These are phyloP conservation scores for Malthinus seriepunctatus DNA, from an alignment of 2,888 invertebrate genomes.

Conservation along the genomic window DNA sequence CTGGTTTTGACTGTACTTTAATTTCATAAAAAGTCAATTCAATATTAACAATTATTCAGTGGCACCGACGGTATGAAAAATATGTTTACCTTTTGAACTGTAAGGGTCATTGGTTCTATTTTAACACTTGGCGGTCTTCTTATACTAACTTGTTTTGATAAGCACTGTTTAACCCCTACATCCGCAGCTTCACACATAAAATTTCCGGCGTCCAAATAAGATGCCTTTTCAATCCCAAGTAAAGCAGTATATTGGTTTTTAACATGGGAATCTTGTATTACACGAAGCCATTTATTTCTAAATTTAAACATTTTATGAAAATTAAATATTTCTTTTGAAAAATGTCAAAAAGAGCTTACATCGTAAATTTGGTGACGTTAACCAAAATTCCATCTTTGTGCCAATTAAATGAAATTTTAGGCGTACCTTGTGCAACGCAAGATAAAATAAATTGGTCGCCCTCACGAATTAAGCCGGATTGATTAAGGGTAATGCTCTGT, in stretches of 20 bases:
- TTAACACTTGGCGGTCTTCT: slow-evolving; percentile 67
- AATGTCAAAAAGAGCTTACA: slow-evolving; percentile 56
- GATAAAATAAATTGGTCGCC: slow-evolving; percentile 77
- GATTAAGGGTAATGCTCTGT: slow-evolving; percentile 60
- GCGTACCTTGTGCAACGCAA: slow-evolving; percentile 77
- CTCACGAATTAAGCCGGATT: slow-evolving; percentile 62
- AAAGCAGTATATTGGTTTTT: slow-evolving; percentile 69
- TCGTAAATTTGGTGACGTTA: slow-evolving; percentile 73
- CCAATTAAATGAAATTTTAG: slow-evolving; percentile 76
- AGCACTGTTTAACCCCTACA: slow-evolving; percentile 70
- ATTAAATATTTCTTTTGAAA: neutral
- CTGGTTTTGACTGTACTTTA: no score
- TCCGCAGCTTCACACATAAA: slow-evolving; percentile 80
- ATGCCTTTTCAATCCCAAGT: slow-evolving; percentile 72
- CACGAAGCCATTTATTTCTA: slow-evolving; percentile 70
- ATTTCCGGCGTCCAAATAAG: slow-evolving; percentile 71
- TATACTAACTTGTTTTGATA: slow-evolving; percentile 65
- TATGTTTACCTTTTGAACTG: slow-evolving; percentile 66
- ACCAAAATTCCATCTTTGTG: slow-evolving; percentile 79
- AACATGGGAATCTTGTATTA: slow-evolving; percentile 54
- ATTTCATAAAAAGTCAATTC: no score
- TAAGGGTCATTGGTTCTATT: slow-evolving; percentile 70
- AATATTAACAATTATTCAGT: no score
- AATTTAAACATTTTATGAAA: neutral
- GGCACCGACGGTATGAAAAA: no score